Evolutionary conservation across 2,113 vertebrate genomes (phyloP).

Genomic region (Nothoprocta pentlandii): DNA sequence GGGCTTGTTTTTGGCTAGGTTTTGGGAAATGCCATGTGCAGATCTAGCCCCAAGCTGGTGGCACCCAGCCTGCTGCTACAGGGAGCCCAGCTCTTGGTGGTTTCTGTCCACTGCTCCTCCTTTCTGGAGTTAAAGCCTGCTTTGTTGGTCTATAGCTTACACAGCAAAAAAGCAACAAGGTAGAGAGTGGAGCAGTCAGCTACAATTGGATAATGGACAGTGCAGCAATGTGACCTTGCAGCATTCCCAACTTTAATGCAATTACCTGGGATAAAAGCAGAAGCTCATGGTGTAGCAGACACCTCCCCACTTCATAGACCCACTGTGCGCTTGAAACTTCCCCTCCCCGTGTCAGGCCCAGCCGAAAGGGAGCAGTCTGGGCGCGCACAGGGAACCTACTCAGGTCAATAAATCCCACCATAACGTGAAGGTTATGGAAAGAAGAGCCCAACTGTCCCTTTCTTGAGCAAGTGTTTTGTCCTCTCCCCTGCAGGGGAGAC

Average conservation of each 20-base stretch:
- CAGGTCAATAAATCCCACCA: neutral
- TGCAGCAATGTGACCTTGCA: neutral
- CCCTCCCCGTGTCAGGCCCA: neutral
- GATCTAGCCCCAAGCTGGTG: neutral
- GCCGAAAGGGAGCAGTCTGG: neutral
- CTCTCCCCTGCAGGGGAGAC: neutral
- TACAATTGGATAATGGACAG: neutral
- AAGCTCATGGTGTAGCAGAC: neutral
- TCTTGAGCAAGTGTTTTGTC: neutral
- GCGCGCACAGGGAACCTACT: neutral
- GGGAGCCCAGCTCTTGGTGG: neutral
- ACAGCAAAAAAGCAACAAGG: neutral
- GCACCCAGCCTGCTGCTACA: neutral
- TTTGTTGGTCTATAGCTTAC: neutral
- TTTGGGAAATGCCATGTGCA: fast-evolving
- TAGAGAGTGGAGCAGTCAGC: neutral
- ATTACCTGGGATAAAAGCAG: neutral
- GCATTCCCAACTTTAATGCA: neutral
- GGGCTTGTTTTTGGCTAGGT: neutral
- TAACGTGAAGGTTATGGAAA: neutral
- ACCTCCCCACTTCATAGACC: neutral
- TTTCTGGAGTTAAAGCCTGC: neutral
- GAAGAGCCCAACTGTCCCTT: neutral
- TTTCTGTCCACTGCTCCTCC: neutral
- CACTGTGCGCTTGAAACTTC: fast-evolving